These are phyloP conservation scores for Eulemur coronatus DNA, from an alignment of 2,797 vertebrate species.

Conservation along the genomic window DNA sequence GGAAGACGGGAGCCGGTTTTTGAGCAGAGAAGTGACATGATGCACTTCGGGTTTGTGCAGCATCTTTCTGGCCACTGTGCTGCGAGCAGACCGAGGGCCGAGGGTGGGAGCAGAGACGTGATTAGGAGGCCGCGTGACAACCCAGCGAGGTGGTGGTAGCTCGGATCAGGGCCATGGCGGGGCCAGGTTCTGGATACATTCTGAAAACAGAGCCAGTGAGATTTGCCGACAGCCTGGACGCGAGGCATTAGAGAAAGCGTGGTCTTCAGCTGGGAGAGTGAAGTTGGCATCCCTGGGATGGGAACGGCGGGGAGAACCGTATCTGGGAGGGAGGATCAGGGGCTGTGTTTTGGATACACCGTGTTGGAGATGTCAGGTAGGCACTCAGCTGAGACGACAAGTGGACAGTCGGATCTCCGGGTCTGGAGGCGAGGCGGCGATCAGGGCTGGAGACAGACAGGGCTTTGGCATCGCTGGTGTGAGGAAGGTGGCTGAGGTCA, in stretches of 20 bases:
- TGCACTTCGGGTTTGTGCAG: background rate
- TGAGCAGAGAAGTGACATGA: background rate
- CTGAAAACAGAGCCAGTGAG: background rate
- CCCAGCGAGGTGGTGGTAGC: too few species aligned
- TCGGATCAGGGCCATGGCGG: background rate
- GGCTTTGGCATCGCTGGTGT: too few species aligned
- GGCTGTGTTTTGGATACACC: background rate
- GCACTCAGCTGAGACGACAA: background rate
- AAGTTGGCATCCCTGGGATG: background rate
- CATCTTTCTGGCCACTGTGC: background rate
- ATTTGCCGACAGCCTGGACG: background rate
- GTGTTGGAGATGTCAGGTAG: background rate
- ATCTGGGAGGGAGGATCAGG: background rate
- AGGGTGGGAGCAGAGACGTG: background rate
- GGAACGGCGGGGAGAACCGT: accelerated
- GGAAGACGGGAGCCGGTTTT: background rate
- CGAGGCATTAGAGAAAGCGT: background rate
- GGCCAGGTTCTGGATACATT: background rate
- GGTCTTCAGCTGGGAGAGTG: background rate
- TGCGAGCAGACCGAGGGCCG: background rate
- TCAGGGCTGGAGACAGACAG: background rate
- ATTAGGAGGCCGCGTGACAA: background rate
- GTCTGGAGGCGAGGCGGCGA: background rate
- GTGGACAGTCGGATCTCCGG: background rate
- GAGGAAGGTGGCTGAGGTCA: too few species aligned